Percentiles rank a stretch among this genome's conserved stretches.
Evolutionary conservation across 2,888 invertebrate species (phyloP).

Genomic region (Nezara viridula): DNA sequence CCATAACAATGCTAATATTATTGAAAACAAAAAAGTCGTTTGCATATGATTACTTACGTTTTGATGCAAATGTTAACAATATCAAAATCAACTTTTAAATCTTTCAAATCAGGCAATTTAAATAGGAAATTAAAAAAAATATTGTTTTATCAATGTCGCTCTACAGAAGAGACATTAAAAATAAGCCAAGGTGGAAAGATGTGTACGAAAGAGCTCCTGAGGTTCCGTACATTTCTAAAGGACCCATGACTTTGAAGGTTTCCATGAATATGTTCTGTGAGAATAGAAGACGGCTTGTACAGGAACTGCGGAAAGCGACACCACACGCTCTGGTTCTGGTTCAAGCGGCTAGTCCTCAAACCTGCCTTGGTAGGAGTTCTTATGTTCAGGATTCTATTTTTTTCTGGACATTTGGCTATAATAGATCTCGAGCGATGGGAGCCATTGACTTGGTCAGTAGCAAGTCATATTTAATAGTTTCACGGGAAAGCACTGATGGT

Average conservation of each 20-base stretch:
- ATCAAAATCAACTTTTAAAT: not conserved
- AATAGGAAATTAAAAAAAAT: not conserved
- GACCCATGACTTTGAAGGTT: not conserved
- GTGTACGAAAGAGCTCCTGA: not conserved
- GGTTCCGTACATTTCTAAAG: constrained; percentile 33
- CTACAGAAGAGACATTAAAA: constrained; percentile 9
- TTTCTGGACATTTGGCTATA: constrained; percentile 32
- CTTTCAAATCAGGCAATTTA: not conserved
- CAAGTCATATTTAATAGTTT: not conserved
- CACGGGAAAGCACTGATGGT: not conserved
- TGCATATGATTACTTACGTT: not conserved
- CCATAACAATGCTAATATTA: too few relatives aligned
- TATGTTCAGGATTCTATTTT: not conserved
- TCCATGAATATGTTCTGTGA: not conserved
- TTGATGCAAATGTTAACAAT: not conserved
- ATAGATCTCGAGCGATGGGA: not conserved
- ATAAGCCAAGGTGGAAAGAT: not conserved
- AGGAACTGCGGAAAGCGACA: not conserved
- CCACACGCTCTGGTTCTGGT: not conserved
- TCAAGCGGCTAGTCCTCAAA: not conserved
- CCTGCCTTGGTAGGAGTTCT: not conserved
- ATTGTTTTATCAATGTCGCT: not conserved
- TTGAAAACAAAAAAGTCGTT: not conserved
- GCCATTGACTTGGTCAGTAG: not conserved
- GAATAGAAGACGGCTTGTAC: not conserved